A percentile compares a stretch with the other conserved stretches of the same genome.
Conservation (phyloP, 1,140 invertebrate genomes). For the Drosophila fuyamai region DNA sequence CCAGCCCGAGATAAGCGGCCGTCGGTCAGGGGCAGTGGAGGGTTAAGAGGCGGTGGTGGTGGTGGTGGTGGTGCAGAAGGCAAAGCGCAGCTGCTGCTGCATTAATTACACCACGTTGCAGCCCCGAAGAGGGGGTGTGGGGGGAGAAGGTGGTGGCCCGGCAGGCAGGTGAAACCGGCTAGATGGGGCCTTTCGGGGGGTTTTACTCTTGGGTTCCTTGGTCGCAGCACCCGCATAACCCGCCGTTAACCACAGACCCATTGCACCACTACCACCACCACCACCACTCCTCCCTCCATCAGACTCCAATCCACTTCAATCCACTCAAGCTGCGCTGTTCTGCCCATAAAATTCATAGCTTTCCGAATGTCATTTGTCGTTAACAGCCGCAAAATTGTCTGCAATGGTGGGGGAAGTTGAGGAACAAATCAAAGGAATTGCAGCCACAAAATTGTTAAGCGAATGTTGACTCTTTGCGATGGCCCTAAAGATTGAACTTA, state of each 20-base stretch:
- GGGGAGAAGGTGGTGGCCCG: constrained; percentile 3
- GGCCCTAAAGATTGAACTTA: neutral
- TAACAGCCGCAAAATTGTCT: constrained; percentile 66
- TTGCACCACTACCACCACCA: constrained; percentile 1
- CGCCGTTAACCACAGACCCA: constrained; percentile 10
- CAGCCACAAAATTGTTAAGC: constrained; percentile 26
- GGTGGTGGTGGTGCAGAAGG: constrained; percentile 34
- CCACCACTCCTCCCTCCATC: constrained; percentile 4
- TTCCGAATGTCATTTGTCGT: constrained; percentile 79
- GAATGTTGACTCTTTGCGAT: neutral
- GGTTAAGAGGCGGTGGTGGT: constrained; percentile 15
- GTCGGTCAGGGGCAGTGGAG: neutral
- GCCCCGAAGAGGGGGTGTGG: neutral
- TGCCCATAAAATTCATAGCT: constrained; percentile 74
- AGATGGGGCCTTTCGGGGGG: constrained; percentile 35
- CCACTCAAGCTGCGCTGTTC: constrained; percentile 60
- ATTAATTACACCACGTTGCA: constrained; percentile 72
- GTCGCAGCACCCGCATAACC: constrained; percentile 66
- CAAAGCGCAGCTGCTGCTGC: constrained; percentile 79
- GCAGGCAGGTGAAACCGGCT: constrained; percentile 67
- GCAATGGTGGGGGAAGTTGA: neutral
- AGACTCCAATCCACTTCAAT: constrained; percentile 25
- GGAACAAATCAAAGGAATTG: constrained; percentile 39
- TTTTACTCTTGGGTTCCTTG: constrained; percentile 4
- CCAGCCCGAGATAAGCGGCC: constrained; percentile 62